Evolutionary conservation across 92 coral and sea anemone genomes (phyloP), one percentile per base, ranked within the genome.

Genomic region (Pocillopora meandrina): DNA sequence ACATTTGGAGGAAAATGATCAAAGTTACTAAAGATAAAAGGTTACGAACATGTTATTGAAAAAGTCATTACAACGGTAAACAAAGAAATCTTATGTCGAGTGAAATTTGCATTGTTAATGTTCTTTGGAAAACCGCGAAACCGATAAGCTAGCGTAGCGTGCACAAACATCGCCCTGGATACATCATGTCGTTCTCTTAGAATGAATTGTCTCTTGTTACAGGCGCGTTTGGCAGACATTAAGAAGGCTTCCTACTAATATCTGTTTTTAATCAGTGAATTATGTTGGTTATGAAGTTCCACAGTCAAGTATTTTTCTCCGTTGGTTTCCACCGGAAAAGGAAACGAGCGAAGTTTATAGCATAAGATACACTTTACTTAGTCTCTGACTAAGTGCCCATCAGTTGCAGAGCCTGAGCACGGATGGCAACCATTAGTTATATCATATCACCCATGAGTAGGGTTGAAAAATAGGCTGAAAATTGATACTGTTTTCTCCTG

Each of bases 51-150:
- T 19, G 69, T 58, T 58, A 49, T 64, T 61, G 78, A 72, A 82
- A 71, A 82, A 31, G 66, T 82, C 72, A 82, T 82, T 61, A 61
- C 20, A 82, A 61, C 65, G 9, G 79, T 21, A 82, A 82, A 82
- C 86, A 82, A 72, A 72, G 72, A 42, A 72, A 61, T 18, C 79
- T 35, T 73, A 59, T 19, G 73, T 52, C 18, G 42, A 23, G 10
- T 72, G 69, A 62, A 72, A 82, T 73, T 82, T 82, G 86, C 79
- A 82, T 69, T 74, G 42, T 61, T 18, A 73, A 82, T 72, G 79
- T 55, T 55, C 17, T 34, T 16, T 15, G 13, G 52, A 36, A 49
- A 47, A 60, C 21, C 55, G 10, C n/a, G 17, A 78, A 35, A 19
- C n/a, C 11, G 26, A 18, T 47, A 61, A 36, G 15, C 35, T 65